A percentile compares a stretch with the other conserved stretches of the same genome.
phyloP scores from a whole-genome alignment of 2,888 invertebrate species.

The Pristionchus fissidentatus region DNA sequence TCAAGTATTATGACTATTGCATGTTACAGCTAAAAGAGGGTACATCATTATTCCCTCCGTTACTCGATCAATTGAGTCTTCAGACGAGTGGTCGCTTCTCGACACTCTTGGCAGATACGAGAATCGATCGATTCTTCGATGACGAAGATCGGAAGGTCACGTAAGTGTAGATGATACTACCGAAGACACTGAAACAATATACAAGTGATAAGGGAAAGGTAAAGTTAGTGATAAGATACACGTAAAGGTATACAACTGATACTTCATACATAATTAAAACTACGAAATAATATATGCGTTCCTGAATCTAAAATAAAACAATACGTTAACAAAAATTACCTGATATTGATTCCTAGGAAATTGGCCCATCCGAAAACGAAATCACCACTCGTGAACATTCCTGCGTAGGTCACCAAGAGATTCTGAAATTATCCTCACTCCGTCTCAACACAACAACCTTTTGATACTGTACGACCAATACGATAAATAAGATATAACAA shows the following conservation, averaged over 20 bases:
- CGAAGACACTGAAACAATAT: constrained; percentile 74
- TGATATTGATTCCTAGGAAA: constrained; percentile 91
- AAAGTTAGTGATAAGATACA: no score
- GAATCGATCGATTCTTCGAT: constrained; percentile 48
- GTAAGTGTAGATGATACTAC: constrained; percentile 76
- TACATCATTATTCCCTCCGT: not conserved
- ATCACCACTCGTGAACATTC: constrained; percentile 98
- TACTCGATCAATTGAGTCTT: not conserved
- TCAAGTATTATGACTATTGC: not conserved
- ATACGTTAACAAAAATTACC: constrained; percentile 56
- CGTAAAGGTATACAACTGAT: not conserved
- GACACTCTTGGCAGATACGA: constrained; percentile 46
- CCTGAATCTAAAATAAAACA: not conserved
- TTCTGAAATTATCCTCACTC: constrained; percentile 82
- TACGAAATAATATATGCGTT: not conserved
- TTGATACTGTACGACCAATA: no score
- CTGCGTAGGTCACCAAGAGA: constrained; percentile 94
- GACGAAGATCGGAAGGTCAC: constrained; percentile 72
- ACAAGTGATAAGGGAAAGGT: not conserved
- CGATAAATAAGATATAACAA: no score
- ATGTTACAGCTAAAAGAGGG: not conserved
- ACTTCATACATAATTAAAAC: not conserved
- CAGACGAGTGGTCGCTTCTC: constrained; percentile 42
- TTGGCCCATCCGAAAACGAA: constrained; percentile 94
- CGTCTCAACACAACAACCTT: no score